phyloP scores from a whole-genome alignment of 1,140 invertebrate species.

The Nephotettix cincticeps region DNA sequence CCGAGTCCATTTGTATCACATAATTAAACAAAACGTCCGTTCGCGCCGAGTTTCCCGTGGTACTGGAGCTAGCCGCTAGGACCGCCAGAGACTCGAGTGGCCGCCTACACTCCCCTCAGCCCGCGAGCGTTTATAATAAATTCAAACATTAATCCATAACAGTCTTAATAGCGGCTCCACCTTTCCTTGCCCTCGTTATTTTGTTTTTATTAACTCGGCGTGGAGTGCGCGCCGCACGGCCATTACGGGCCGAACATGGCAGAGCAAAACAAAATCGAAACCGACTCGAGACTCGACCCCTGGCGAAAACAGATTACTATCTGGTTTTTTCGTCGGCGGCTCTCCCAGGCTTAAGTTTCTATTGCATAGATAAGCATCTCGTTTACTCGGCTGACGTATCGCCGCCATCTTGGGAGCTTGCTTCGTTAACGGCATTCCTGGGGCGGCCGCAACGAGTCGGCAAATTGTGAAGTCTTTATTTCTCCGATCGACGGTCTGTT shows the following conservation, averaged over 20 bases:
- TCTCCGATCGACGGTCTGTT: not conserved
- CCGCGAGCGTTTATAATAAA: constrained; percentile 8
- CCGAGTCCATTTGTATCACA: not conserved
- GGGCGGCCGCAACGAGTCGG: not conserved
- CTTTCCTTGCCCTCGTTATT: constrained; percentile 21
- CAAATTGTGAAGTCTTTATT: constrained; percentile 22
- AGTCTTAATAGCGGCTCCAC: constrained; percentile 18
- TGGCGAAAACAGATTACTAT: constrained; percentile 26
- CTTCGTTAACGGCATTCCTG: constrained; percentile 6
- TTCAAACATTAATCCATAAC: constrained; percentile 25
- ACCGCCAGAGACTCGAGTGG: not conserved
- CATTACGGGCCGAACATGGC: constrained; percentile 31
- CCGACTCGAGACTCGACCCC: constrained; percentile 33
- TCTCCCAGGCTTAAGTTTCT: not conserved
- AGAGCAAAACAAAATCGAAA: constrained; percentile 40
- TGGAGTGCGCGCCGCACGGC: not conserved
- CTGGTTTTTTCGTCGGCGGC: constrained; percentile 6
- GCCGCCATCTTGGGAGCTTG: not conserved
- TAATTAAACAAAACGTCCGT: not conserved
- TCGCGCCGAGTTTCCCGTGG: no score
- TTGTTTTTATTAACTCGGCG: constrained; percentile 21
- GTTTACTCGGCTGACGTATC: not conserved
- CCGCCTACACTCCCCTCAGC: not conserved
- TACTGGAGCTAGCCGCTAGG: no score
- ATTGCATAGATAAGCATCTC: constrained; percentile 21